Evolutionary conservation across 2,797 vertebrate species (phyloP), one percentile per base, ranked within the genome.

Genomic region (Staurois parvus): DNA sequence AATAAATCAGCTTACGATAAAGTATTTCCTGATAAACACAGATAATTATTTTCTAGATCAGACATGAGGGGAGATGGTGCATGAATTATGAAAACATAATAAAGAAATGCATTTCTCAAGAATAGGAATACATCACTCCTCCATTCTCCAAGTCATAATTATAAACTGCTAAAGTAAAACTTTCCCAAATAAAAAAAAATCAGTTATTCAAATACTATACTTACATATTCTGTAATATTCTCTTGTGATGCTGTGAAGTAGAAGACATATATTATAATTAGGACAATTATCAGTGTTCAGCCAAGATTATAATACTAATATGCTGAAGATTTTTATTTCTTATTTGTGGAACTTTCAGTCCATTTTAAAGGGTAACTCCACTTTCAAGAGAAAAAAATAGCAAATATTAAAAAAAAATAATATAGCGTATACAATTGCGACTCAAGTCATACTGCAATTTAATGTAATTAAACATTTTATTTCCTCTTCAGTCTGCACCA

Each of bases 71-170:
- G 4, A 29, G 19, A 32, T 69, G 67, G 32, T 19, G 67, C 67
- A 69, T 69, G 67, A 32, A 69, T 32, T 69, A 69, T 69, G 29
- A 69, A 69, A 32, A 69, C 67, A 69, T 69, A 30, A 69, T 29
- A 69, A 17, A 32, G 29, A 7, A 69, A 69, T 69, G 15, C 26
- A 72, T 72, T 72, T 72, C 26, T 72, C 21, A 69, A 34, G 67
- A 69, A 69, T 29, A 69, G 21, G 67, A 69, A 69, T 29, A 69
- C 30, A 69, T 34, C 32, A 24, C 29, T 32, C 29, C 29, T 69
- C 29, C 17, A 32, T 69, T 24, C 21, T 69, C 28, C 67, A 69
- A 69, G 67, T 24, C 70, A 72, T 72, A 40, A 40, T n/a, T 72
- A 72, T 40, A 72, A 37, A 72, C 37, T 24, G 24, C 19, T 72